phyloP scores from a whole-genome alignment of 2,888 invertebrate species.

The Asteroscopus sphinx region DNA sequence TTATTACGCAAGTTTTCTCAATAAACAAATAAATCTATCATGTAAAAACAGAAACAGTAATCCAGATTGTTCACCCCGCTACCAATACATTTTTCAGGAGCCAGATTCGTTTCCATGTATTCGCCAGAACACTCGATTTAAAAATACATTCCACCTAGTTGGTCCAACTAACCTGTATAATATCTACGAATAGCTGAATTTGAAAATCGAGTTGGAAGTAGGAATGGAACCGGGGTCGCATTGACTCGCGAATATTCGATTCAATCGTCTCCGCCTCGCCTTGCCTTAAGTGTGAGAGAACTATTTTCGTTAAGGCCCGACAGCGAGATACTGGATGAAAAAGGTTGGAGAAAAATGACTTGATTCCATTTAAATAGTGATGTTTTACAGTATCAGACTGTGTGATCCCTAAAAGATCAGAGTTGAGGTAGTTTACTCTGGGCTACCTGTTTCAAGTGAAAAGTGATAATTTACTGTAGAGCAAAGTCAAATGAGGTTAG shows the following conservation, averaged over 20 bases:
- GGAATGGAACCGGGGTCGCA: constrained; percentile 62
- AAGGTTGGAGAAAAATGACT: constrained; percentile 32
- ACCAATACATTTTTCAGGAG: constrained; percentile 26
- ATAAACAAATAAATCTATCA: not conserved
- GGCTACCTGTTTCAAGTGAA: not conserved
- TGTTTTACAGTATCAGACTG: constrained; percentile 13
- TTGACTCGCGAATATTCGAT: constrained; percentile 77
- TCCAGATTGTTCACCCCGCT: constrained; percentile 7
- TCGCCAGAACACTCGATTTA: constrained; percentile 40
- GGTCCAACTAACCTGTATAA: constrained; percentile 49
- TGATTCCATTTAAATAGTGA: constrained; percentile 47
- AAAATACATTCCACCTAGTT: constrained; percentile 53
- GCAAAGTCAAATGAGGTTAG: too few relatives aligned
- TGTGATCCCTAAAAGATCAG: constrained; percentile 1
- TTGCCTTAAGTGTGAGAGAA: constrained; percentile 73
- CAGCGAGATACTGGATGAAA: constrained; percentile 66
- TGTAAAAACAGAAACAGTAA: not conserved
- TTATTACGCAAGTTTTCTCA: not conserved
- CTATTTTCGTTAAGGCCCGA: constrained; percentile 77
- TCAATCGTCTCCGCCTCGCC: constrained; percentile 73
- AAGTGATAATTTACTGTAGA: not conserved
- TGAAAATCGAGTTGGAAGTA: constrained; percentile 67
- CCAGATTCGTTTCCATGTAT: constrained; percentile 20
- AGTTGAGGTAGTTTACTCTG: not conserved
- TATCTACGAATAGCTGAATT: constrained; percentile 57